Evolutionary conservation across 2,797 vertebrate genomes (phyloP).

Genomic region (Glossophaga mutica): DNA sequence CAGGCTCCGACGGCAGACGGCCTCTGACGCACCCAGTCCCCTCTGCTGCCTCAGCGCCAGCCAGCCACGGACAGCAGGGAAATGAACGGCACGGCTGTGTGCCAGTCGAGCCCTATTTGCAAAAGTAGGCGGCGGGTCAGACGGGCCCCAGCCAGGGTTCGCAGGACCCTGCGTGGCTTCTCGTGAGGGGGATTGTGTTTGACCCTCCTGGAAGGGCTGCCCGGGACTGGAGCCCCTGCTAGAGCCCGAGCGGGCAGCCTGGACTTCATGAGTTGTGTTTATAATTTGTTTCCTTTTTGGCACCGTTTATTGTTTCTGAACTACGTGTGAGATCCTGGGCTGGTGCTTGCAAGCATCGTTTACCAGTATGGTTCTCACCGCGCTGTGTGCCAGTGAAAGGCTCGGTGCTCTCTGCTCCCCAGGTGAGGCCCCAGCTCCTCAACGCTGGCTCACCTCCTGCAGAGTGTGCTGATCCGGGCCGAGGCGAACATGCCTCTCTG

Average conservation of each 20-base stretch:
- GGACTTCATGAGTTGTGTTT: accelerated
- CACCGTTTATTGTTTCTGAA: accelerated
- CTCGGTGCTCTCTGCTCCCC: accelerated
- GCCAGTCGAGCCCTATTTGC: neutral
- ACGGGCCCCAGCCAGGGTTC: accelerated
- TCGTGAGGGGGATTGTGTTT: accelerated
- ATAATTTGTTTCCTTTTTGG: too few relatives aligned
- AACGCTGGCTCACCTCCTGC: neutral
- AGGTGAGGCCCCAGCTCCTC: neutral
- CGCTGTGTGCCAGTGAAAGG: neutral
- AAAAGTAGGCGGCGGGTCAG: neutral
- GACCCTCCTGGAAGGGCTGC: accelerated
- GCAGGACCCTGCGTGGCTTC: accelerated
- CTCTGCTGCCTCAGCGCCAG: neutral
- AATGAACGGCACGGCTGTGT: accelerated
- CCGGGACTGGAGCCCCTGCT: accelerated
- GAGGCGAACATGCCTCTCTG: accelerated
- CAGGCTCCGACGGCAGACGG: too few relatives aligned
- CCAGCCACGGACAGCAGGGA: accelerated
- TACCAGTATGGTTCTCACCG: accelerated
- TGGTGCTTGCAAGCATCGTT: accelerated
- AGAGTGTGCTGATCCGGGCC: accelerated
- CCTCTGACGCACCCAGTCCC: neutral
- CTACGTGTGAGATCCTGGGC: accelerated
- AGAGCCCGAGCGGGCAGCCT: accelerated